These are phyloP conservation scores for Neogale vison DNA, from an alignment of 2,113 vertebrate species.

Conservation along the genomic window DNA sequence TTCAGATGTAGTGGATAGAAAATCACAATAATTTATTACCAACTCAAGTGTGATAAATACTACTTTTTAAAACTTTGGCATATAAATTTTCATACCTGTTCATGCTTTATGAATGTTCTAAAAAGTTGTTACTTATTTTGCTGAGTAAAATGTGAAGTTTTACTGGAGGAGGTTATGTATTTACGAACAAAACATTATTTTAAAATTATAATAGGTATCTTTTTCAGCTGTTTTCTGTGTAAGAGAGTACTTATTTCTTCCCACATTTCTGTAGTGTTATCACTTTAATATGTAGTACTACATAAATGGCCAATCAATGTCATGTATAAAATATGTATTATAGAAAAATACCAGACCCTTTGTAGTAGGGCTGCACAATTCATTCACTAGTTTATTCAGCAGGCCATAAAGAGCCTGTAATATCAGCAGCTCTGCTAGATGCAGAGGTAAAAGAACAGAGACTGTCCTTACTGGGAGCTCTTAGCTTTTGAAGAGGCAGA, in stretches of 20 bases:
- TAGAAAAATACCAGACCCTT: not conserved
- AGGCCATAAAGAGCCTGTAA: not conserved
- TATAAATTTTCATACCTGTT: not conserved
- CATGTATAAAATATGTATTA: not conserved
- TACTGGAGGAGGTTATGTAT: not conserved
- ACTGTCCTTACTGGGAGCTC: not conserved
- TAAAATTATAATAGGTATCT: not conserved
- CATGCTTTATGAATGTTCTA: not conserved
- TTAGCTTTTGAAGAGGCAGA: not conserved
- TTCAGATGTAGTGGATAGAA: conserved; percentile 7
- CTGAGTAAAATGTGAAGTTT: conserved; percentile 19
- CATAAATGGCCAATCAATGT: not conserved
- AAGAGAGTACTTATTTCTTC: not conserved
- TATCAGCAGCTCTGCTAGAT: not conserved
- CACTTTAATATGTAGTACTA: not conserved
- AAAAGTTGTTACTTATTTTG: conserved; percentile 1
- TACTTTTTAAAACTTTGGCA: not conserved
- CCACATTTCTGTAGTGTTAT: not conserved
- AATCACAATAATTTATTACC: not conserved
- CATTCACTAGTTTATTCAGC: not conserved
- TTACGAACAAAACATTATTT: not conserved
- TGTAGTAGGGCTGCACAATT: not conserved
- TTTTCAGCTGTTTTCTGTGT: not conserved
- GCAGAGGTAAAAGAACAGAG: not conserved
- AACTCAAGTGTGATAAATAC: not conserved